These are phyloP conservation scores for Nannoperca obscura DNA, from an alignment of 2,797 vertebrate genomes.

Conservation along the genomic window DNA sequence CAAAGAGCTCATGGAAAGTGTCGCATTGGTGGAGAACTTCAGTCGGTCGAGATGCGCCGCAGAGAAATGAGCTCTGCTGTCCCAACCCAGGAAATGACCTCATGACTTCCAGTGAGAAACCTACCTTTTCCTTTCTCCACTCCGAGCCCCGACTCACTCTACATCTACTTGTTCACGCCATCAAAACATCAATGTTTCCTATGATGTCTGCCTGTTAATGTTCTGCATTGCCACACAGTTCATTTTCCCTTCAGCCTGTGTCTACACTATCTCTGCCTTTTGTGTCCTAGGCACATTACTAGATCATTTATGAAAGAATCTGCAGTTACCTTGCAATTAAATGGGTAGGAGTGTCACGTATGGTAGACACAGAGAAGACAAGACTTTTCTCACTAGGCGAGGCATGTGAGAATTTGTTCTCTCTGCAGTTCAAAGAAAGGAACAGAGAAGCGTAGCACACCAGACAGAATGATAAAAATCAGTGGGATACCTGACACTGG, in stretches of 20 bases:
- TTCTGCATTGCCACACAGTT: background rate
- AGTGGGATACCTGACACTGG: constrained; percentile 11
- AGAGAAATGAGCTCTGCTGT: constrained; percentile 11
- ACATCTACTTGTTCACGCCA: constrained; percentile 20
- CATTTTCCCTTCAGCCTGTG: background rate
- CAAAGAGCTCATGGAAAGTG: constrained; percentile 38
- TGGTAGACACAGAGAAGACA: constrained; percentile 27
- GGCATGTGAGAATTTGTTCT: constrained; percentile 8
- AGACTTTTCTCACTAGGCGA: constrained; percentile 9
- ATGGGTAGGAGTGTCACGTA: constrained; percentile 31
- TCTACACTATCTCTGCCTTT: background rate
- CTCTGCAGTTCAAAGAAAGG: background rate
- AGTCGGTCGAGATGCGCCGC: constrained; percentile 18
- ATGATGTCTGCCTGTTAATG: background rate
- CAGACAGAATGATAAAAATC: background rate
- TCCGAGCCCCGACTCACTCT: constrained; percentile 24
- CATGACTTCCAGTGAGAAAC: constrained; percentile 30
- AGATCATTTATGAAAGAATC: constrained; percentile 34
- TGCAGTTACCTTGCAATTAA: constrained; percentile 43
- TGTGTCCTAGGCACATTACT: constrained; percentile 2
- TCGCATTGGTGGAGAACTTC: constrained; percentile 23
- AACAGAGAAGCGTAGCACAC: background rate
- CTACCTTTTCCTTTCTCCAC: constrained; percentile 41
- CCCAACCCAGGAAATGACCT: constrained; percentile 53
- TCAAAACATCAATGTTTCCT: constrained; percentile 3